A percentile compares a stretch with the other conserved stretches of the same genome.
phyloP scores from a whole-genome alignment of 2,113 vertebrate species.

The Scolopax mira region DNA sequence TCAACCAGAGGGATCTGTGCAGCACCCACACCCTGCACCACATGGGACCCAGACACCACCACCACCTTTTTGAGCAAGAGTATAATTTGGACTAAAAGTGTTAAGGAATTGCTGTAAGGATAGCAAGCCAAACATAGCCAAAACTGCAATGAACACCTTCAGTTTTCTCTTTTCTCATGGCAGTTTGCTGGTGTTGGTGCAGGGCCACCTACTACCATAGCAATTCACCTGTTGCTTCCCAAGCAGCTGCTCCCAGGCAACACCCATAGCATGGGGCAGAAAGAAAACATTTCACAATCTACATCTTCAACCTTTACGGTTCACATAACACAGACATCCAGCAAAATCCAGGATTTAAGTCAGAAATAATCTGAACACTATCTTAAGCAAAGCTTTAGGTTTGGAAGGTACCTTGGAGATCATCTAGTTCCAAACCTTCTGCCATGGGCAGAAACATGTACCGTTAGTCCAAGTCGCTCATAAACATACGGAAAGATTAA shows the following conservation, averaged over 20 bases:
- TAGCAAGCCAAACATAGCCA: not conserved
- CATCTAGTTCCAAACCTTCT: not conserved
- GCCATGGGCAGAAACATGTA: not conserved
- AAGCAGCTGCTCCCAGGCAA: not conserved
- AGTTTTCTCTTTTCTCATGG: not conserved
- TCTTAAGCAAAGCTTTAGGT: not conserved
- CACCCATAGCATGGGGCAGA: rapidly evolving
- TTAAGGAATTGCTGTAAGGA: not conserved
- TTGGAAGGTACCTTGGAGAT: not conserved
- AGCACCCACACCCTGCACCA: rapidly evolving
- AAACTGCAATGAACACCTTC: not conserved
- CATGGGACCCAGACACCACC: not conserved
- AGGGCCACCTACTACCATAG: not conserved
- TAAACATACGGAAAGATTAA: not conserved
- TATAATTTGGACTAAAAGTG: not conserved
- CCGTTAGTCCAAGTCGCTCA: not conserved
- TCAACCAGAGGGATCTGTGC: rapidly evolving
- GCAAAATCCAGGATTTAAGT: not conserved
- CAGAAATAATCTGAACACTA: not conserved
- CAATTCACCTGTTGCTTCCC: not conserved
- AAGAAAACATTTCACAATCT: not conserved
- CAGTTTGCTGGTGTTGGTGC: too few species aligned
- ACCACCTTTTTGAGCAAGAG: not conserved
- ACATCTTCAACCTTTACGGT: not conserved
- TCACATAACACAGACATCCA: not conserved